Percentiles rank a stretch among this genome's conserved stretches.
phyloP scores from a whole-genome alignment of 2,888 invertebrate genomes.

The Drosophila robusta region DNA sequence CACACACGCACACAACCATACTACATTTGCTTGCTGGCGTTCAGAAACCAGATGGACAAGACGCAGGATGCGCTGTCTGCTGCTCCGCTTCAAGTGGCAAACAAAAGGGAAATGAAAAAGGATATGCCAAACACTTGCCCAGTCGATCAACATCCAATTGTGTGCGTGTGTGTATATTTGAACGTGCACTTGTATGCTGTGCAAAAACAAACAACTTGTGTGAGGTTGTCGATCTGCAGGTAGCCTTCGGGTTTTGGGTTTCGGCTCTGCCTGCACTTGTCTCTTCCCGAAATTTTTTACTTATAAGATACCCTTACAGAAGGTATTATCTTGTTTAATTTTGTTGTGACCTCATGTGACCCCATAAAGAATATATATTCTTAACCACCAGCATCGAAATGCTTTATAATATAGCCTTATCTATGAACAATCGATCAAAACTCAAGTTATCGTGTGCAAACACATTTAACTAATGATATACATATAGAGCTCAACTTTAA shows the following conservation, averaged over 20 bases:
- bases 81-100: conserved; percentile 8
- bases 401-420: too few species aligned
- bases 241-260: neutral
- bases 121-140: conserved; percentile 38
- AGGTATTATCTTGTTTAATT: too few species aligned
- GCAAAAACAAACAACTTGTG: conserved; percentile 15
- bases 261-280: conserved; percentile 18
- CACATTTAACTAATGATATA: neutral
- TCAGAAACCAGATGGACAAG: conserved; percentile 24
- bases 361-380: too few species aligned
- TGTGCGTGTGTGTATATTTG: neutral
- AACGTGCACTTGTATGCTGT: conserved; percentile 1
- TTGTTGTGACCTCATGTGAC: too few species aligned
- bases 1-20: neutral
- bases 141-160: conserved; percentile 6
- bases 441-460: too few species aligned
- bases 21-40: too few species aligned
- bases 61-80: conserved; percentile 22
- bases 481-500: neutral
- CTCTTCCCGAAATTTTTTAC: conserved; percentile 1
- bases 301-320: neutral
- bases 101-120: conserved; percentile 45
- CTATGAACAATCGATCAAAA: too few species aligned
- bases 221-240: conserved; percentile 26
- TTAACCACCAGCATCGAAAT: too few species aligned